These are phyloP conservation scores for Sisyra terminalis DNA, from an alignment of 2,888 invertebrate genomes.

Conservation along the genomic window DNA sequence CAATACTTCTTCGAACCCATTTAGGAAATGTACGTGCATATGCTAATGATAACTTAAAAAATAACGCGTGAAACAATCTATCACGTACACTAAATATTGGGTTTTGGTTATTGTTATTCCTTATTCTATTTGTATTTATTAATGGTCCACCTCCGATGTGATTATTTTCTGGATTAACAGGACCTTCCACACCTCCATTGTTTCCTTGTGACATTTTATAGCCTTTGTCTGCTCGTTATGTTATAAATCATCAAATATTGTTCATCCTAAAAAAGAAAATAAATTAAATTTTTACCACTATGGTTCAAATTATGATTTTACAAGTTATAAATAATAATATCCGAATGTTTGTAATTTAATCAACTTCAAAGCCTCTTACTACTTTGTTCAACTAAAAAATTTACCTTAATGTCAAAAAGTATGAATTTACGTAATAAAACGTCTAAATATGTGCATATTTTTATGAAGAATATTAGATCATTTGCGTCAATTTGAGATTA, in stretches of 20 bases:
- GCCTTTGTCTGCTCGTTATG: background rate
- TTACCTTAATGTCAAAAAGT: no score
- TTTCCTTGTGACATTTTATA: constrained; percentile 6
- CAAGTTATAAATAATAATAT: background rate
- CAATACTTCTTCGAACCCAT: constrained; percentile 64
- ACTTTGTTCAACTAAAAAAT: no score
- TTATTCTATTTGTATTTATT: constrained; percentile 34
- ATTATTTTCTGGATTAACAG: constrained; percentile 33
- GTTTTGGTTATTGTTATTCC: constrained; percentile 45
- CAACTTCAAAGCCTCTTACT: no score
- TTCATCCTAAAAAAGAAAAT: background rate
- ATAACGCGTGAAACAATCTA: constrained; percentile 84
- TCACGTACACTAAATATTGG: constrained; percentile 76
- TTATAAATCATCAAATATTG: no score
- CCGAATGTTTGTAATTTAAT: background rate
- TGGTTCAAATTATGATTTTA: no score
- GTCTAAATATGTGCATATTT: no score
- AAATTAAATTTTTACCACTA: background rate
- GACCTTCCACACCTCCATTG: constrained; percentile 9
- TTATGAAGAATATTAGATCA: no score
- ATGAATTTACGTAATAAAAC: no score
- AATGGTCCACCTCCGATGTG: constrained; percentile 36
- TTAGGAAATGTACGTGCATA: constrained; percentile 85
- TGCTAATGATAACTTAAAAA: constrained; percentile 78
- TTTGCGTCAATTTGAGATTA: no score